These are phyloP conservation scores for Choloepus hoffmanni DNA, from an alignment of 2,113 vertebrate species.

Conservation along the genomic window DNA sequence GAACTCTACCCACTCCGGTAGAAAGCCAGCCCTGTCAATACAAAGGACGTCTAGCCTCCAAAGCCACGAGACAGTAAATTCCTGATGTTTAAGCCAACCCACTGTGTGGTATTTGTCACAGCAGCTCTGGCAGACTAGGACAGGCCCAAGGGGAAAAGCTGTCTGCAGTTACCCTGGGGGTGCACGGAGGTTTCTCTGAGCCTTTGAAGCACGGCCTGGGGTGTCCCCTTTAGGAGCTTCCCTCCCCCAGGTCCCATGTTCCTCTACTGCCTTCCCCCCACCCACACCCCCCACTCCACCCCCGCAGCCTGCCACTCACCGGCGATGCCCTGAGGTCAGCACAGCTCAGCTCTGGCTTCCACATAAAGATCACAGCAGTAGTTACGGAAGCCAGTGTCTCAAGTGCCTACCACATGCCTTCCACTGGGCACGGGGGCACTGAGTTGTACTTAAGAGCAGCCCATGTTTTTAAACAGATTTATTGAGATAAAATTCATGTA, in stretches of 20 bases:
- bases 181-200: background rate
- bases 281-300: too few species aligned
- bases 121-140: too few species aligned
- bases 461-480: constrained; percentile 9
- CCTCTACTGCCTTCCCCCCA: too few species aligned
- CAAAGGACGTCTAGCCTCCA: too few species aligned
- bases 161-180: background rate
- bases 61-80: too few species aligned
- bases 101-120: too few species aligned
- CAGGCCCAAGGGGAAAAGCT: background rate
- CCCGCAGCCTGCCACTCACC: background rate
- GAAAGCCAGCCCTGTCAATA: too few species aligned
- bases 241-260: background rate
- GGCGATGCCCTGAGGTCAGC: background rate
- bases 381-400: background rate
- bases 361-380: background rate
- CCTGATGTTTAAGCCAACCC: too few species aligned
- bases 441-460: background rate
- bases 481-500: background rate
- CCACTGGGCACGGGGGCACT: accelerated
- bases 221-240: background rate
- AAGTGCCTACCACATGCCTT: background rate
- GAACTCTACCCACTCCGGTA: too few species aligned
- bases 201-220: background rate
- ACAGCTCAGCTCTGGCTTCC: background rate